Evolutionary conservation across 2,888 invertebrate species (phyloP).

Genomic region (Cyaniris semiargus): DNA sequence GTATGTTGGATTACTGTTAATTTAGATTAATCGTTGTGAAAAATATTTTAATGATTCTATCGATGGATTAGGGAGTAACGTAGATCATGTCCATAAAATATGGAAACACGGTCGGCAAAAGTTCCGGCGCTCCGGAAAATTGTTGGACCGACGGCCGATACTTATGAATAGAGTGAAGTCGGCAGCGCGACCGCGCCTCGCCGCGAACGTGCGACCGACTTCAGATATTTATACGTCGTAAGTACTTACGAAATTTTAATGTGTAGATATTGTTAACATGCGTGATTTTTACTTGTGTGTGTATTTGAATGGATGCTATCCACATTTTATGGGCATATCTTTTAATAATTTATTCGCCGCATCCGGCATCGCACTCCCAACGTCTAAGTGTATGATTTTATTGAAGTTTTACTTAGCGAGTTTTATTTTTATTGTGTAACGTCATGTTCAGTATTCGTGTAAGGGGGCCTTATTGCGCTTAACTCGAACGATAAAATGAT

Average conservation of each 20-base stretch:
- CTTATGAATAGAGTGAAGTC: conserved; percentile 11
- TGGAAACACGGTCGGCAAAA: conserved; percentile 14
- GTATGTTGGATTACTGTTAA: conserved; percentile 47
- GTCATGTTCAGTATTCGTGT: conserved; percentile 34
- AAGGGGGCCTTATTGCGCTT: neutral
- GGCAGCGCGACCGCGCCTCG: neutral
- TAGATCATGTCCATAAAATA: conserved; percentile 22
- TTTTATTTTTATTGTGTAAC: conserved; percentile 42
- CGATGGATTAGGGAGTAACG: neutral
- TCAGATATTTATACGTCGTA: conserved; percentile 16
- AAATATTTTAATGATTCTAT: conserved; percentile 28
- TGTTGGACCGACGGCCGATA: neutral
- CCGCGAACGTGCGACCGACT: neutral
- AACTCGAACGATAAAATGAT: neutral
- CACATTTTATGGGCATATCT: conserved; percentile 24
- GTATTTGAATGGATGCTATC: conserved; percentile 5
- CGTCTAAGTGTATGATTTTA: conserved; percentile 26
- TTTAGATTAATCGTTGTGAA: conserved; percentile 45
- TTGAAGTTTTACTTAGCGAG: conserved; percentile 33
- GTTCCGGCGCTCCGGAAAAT: conserved; percentile 3
- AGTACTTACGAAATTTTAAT: conserved; percentile 24
- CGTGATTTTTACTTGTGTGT: conserved; percentile 24
- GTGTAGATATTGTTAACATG: conserved; percentile 22
- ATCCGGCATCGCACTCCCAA: conserved; percentile 23
- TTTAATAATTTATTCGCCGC: conserved; percentile 15